Evolutionary conservation across 2,888 invertebrate species (phyloP), one percentile per base, ranked within the genome.

Genomic region (Agrilus cyanescens): DNA sequence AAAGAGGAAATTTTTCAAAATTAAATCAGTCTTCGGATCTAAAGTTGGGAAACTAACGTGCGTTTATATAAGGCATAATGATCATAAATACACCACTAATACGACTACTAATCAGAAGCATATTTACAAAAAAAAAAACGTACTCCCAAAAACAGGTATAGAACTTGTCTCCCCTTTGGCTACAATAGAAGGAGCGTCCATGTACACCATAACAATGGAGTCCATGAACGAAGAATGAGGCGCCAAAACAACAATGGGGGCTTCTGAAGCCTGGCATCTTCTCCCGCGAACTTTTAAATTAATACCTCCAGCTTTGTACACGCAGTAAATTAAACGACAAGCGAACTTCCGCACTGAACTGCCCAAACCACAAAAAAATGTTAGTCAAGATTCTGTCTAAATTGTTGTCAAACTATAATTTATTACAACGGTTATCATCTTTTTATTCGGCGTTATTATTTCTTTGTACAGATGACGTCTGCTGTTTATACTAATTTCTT

Each of bases 191-290:
- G 89, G 87, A 38, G 86, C 85, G n/a, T 82, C 83, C 52, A 87
- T 75, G 59, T 78, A 76, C 45, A 88, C 80, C 57, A 89, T 84
- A 54, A 85, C 78, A 50, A 93, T 75, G 46, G 87, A 83, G 68
- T 95, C 95, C 69, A 88, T 83, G 76, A 85, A 91, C 45, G 85
- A 82, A 32, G 93, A 91, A 65, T 95, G 95, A 3, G 94, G 94
- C 4, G 90, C 93, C 48, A 88, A 76, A 43, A 83, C 83, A 49
- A 93, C 69, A 51, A 94, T 80, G 2, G 91, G 88, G 4, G 93
- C 93, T 51, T 85, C 84, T 15, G 51, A 12, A 60, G 66, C 66
- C 62, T 60, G 62, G 72, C 63, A 66, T 70, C 73, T 40, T 52
- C 73, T 72, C 40, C 94, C 94, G 62, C 80, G 78, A 54, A 84